A percentile compares a stretch with the other conserved stretches of the same genome.
Conservation (phyloP, 2,797 vertebrate species). For the Cyclopterus lumpus region DNA sequence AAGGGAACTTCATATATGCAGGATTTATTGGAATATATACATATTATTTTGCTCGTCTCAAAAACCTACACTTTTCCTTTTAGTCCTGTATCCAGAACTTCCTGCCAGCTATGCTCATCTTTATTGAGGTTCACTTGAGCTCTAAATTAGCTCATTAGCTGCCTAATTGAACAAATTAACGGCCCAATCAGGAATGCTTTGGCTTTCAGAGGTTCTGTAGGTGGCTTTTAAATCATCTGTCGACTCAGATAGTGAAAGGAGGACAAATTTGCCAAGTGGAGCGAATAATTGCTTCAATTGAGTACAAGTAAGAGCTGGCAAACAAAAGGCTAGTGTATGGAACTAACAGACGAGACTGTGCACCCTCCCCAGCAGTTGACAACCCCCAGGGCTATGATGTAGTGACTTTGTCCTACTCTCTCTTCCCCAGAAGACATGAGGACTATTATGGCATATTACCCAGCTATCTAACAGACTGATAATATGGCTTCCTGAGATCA, state of each 20-base stretch:
- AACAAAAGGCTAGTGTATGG: constrained; percentile 71
- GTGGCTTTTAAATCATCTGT: constrained; percentile 82
- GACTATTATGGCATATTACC: background rate
- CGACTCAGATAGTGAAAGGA: constrained; percentile 73
- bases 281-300: constrained; percentile 82
- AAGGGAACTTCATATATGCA: background rate
- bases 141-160: constrained; percentile 82
- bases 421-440: background rate
- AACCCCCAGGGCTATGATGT: constrained; percentile 26
- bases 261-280: constrained; percentile 82
- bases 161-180: constrained; percentile 85
- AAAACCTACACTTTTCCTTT: constrained; percentile 43
- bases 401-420: constrained; percentile 38
- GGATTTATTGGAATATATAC: background rate
- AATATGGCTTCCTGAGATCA: background rate
- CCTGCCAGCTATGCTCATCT: constrained; percentile 52
- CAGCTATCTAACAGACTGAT: constrained; percentile 9
- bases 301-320: constrained; percentile 70
- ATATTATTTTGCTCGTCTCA: constrained; percentile 7
- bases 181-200: constrained; percentile 73
- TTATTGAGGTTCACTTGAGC: constrained; percentile 82
- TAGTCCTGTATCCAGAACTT: constrained; percentile 43
- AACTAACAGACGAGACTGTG: constrained; percentile 49
- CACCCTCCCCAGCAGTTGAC: constrained; percentile 27
- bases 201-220: constrained; percentile 77